Base-by-base conservation (phyloP, 2,797 vertebrate genomes). In the Platyrinchus mystaceus region DNA sequence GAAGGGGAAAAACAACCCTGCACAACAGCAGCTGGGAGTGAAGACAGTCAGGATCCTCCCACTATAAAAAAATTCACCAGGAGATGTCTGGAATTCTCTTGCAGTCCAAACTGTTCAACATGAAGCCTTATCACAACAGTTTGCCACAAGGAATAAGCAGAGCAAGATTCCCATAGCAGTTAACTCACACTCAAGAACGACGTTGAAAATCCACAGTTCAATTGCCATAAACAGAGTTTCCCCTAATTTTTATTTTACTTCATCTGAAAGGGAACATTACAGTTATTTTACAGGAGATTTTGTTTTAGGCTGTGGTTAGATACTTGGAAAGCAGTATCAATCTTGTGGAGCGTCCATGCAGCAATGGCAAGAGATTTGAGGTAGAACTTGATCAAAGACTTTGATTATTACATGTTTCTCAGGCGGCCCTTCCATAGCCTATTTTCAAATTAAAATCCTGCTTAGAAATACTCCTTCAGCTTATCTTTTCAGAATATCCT, bases 161-260 rank as follows among this genome's bases (percentile, higher is more conserved):
- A 89, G 26, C 24, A 81, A 88, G n/a, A 43, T 59, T 96, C 73
- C 88, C 49, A 55, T 28, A 52, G 43, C 69, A 91, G 59, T 73
- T 84, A 78, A 73, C n/a, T 80, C 63, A 73, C 8, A 7, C 18
- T 86, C 41, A 43, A 69, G 69, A 95, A 80, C 36, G 39, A 22
- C 86, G 88, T 75, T 80, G 36, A 91, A 95, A 94, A 94, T 63
- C 53, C 23, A 63, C 66, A 58, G 27, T 73, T 80, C 71, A 89
- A 49, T 37, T 86, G 56, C 32, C 27, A 80, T 26, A 85, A 81
- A 75, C 7, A 50, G 66, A 77, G 17, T 79, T 93, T 93, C 81
- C 47, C 39, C 47, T 15, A 20, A 28, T 43, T 0, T 44, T 46
- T 50, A 71, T 7, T 76, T 39, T 76, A 12, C 46, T 64, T 75